Conservation (phyloP, 2,797 vertebrate genomes). For the Botia almorhae region DNA sequence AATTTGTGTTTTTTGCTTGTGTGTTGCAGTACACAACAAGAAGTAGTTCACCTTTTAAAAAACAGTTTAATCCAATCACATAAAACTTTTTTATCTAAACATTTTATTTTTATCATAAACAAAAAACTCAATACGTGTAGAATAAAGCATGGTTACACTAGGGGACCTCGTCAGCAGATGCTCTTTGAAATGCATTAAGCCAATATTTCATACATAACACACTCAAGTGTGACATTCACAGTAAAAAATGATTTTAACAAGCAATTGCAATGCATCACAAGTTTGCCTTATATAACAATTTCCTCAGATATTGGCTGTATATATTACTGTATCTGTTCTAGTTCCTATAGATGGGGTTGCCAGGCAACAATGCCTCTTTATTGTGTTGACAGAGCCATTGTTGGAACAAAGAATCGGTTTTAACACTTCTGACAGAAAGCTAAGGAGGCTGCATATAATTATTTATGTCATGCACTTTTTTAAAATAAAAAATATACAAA, state of each 20-base stretch:
- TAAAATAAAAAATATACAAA: too few species aligned
- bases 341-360: slow-evolving; percentile 52
- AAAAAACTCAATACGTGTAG: too few species aligned
- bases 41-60: neutral
- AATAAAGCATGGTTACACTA: neutral
- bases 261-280: slow-evolving; percentile 35
- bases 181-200: slow-evolving; percentile 27
- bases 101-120: neutral
- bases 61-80: neutral
- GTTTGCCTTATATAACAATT: slow-evolving; percentile 28
- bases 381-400: slow-evolving; percentile 35
- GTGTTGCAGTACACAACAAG: neutral
- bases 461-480: neutral
- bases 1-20: too few species aligned
- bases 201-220: slow-evolving; percentile 48
- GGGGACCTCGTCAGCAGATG: slow-evolving; percentile 31
- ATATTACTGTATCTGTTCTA: slow-evolving; percentile 44
- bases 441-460: slow-evolving; percentile 26
- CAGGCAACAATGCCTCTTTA: slow-evolving; percentile 58
- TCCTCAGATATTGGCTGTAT: slow-evolving; percentile 41
- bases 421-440: slow-evolving; percentile 30
- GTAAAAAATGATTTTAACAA: slow-evolving; percentile 37
- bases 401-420: slow-evolving; percentile 31
- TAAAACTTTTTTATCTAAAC: neutral
- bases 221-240: slow-evolving; percentile 33